These are phyloP conservation scores for Gisinianus flammeolus DNA, from an alignment of 2,888 invertebrate genomes.

Conservation along the genomic window DNA sequence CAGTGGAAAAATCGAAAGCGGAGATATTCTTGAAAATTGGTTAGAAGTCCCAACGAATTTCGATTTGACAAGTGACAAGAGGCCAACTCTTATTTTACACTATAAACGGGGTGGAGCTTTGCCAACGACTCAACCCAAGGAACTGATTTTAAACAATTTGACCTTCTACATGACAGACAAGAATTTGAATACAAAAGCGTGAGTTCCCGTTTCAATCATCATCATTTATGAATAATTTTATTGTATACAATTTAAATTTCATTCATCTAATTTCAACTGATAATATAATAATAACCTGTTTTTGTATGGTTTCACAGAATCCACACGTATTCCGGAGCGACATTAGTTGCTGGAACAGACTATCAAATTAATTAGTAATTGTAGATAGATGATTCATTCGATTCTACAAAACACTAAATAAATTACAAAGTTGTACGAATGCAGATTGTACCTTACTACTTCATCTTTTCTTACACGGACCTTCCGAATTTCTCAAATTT, in stretches of 20 bases:
- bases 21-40: constrained; percentile 50
- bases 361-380: no score
- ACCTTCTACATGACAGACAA: constrained; percentile 35
- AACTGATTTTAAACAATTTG: constrained; percentile 45
- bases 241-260: no score
- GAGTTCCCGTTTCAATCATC: background rate
- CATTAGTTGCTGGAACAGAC: constrained; percentile 49
- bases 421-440: no score
- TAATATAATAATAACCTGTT: background rate
- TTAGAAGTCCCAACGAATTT: constrained; percentile 51
- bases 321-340: constrained; percentile 44
- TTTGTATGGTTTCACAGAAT: constrained; percentile 34
- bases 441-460: no score
- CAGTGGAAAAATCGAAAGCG: constrained; percentile 47
- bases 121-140: constrained; percentile 49
- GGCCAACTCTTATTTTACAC: constrained; percentile 40
- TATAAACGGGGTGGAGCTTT: constrained; percentile 53
- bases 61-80: constrained; percentile 38
- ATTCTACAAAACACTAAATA: no score
- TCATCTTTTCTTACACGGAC: no score
- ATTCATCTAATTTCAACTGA: background rate
- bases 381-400: no score
- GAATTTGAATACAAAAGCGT: constrained; percentile 1
- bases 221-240: no score
- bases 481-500: no score